Base-by-base conservation (phyloP, 1,140 invertebrate species). In the Scaptomyza pallida region DNA sequence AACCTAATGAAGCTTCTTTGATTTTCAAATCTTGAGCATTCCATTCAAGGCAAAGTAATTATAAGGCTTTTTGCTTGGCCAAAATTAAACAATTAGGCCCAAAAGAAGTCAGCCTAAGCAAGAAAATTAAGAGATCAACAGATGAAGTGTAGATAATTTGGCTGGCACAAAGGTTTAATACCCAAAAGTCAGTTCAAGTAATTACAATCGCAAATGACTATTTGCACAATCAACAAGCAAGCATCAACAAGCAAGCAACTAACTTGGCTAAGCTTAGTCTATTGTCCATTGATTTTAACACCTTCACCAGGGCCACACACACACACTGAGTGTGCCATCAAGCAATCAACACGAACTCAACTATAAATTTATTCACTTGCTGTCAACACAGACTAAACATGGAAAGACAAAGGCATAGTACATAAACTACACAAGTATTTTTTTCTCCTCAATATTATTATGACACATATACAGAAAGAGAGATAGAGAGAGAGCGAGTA, bases 1-100 rank as follows among this genome's bases (percentile, higher is more conserved):
- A 86, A 86, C 63, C 81, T 80, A 86, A 85, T 85, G 81, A 80
- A 35, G 30, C 23, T 60, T 52, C n/a, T 13, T 45, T 40, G 67
- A 19, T 19, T 30, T 40, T 10, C 10, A 12, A 37, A 37, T 3
- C 33, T 35, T 12, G 33, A 35, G 12, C 33, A 35, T n/a, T 12
- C 33, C 60, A 33, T 41, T 54, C 59, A 78, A 61, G 40, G 73
- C 13, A 33, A 51, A 35, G 45, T 37, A 19, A 57, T 30, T 65
- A 41, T 26, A 43, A 21, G 62, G 43, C 30, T 37, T 37, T 37
- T 47, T 16, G 6, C 17, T 17, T 16, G 4, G 5, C 33, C 12
- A 37, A 37, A n/a, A 37, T 37, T n/a, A 2, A 37, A n/a, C 33
- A 37, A 12, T 26, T 26, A 26, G 23, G 23, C 6, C 5, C 23